Percentiles rank a stretch among this genome's conserved stretches.
Conservation (phyloP, 2,888 invertebrate genomes). For the Mythimna lalbum region DNA sequence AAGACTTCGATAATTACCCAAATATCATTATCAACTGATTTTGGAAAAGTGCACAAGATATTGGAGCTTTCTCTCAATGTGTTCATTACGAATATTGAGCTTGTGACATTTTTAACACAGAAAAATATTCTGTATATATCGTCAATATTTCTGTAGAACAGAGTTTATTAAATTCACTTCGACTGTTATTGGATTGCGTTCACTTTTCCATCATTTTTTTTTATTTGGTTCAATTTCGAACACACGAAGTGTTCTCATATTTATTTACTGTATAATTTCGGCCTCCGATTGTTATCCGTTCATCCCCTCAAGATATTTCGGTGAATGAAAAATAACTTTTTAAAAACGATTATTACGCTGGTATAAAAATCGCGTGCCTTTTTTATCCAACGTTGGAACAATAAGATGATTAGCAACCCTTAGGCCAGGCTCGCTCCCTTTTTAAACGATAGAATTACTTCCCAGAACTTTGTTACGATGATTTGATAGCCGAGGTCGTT, state of each 20-base stretch:
- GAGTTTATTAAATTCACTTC: conserved; percentile 22
- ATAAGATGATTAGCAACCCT: conserved; percentile 82
- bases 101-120: conserved; percentile 7
- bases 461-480: conserved; percentile 75
- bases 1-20: conserved; percentile 62
- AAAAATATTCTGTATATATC: not conserved
- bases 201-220: conserved; percentile 34
- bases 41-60: conserved; percentile 28
- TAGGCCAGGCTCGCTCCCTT: conserved; percentile 71
- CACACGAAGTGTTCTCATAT: conserved; percentile 24
- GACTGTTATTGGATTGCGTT: conserved; percentile 32
- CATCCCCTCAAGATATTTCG: conserved; percentile 53
- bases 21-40: conserved; percentile 62
- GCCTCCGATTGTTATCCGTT: conserved; percentile 48
- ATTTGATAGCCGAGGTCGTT: conserved; percentile 74
- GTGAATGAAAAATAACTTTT: conserved; percentile 47
- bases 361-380: conserved; percentile 71
- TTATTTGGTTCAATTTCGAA: conserved; percentile 27
- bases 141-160: conserved; percentile 3
- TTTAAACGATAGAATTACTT: conserved; percentile 77
- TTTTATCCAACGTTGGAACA: conserved; percentile 73
- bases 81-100: conserved; percentile 33
- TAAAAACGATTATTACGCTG: conserved; percentile 63
- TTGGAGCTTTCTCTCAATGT: conserved; percentile 40
- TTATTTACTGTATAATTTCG: conserved; percentile 50